phyloP scores from a whole-genome alignment of 2,888 invertebrate genomes.

The Melanostoma scalare region DNA sequence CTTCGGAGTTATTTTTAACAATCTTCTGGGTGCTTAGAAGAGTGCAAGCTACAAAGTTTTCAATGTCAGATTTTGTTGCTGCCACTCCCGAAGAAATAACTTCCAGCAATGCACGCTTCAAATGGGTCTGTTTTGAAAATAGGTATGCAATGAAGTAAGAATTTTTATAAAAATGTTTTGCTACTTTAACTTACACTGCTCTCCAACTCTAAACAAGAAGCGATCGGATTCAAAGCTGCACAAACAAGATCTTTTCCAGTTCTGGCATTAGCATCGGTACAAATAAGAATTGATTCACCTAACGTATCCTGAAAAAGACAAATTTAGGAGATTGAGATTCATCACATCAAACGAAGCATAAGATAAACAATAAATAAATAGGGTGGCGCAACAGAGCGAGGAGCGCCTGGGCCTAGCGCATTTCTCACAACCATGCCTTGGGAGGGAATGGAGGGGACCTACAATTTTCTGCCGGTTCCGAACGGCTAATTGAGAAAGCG shows the following conservation, averaged over 20 bases:
- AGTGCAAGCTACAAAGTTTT: slow-evolving; percentile 91
- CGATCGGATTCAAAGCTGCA: slow-evolving; percentile 87
- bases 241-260: slow-evolving; percentile 88
- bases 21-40: slow-evolving; percentile 83
- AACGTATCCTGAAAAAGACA: slow-evolving; percentile 82
- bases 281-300: slow-evolving; percentile 96
- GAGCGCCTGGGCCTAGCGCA: too few relatives aligned
- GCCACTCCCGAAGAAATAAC: slow-evolving; percentile 95
- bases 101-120: slow-evolving; percentile 89
- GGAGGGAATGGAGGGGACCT: too few relatives aligned
- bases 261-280: slow-evolving; percentile 88
- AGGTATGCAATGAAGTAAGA: background rate
- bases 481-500: too few relatives aligned
- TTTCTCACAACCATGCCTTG: too few relatives aligned
- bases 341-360: too few relatives aligned
- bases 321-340: too few relatives aligned
- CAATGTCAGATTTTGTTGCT: slow-evolving; percentile 87
- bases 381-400: too few relatives aligned
- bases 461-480: too few relatives aligned
- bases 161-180: background rate
- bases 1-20: slow-evolving; percentile 10
- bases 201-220: slow-evolving; percentile 90
- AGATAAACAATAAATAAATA: too few relatives aligned
- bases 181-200: slow-evolving; percentile 81
- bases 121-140: slow-evolving; percentile 81